Evolutionary conservation across 2,797 vertebrate species (phyloP), one percentile per base, ranked within the genome.

Genomic region (Tragelaphus eurycerus): DNA sequence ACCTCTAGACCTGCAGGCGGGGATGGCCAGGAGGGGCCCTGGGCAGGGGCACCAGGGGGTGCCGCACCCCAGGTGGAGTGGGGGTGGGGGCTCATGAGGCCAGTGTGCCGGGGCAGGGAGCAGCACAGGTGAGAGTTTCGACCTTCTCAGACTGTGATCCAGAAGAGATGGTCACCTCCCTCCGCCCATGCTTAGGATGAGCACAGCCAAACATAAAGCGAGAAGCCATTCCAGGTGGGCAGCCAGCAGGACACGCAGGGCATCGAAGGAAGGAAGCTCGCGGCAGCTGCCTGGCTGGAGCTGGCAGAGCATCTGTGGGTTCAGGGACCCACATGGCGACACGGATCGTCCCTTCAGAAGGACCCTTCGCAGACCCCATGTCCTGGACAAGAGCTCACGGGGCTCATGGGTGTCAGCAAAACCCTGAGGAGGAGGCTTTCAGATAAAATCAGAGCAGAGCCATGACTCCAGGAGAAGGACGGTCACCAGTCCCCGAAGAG

Each of bases 21-120:
- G 21, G 38, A 4, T 2, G 31, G 57, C n/a, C 16, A 0, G 17
- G 46, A 7, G 25, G 62, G 16, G 64, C n/a, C 29, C 29, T 7
- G 59, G 2, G 7, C 6, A 0, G 5, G 12, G 10, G 50, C 2
- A 0, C 43, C 1, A 0, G 0, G 0, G 9, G 5, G 54, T 1
- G 50, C 19, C 17, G 29, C 21, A 25, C 4, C 27, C 76, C 46
- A 29, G 25, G 76, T 48, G 27, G 1, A 15, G 4, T 52, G 23
- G 6, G n/a, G 13, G 1, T 5, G n/a, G 52, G 19, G 57, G 38
- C 59, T 21, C 27, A 6, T 0, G 6, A 27, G 25, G 54, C 59
- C 46, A 27, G 71, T 1, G 4, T 23, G 52, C 54, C 1, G 2
- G 82, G 57, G 43, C 59, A 2, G 1, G 1, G 31, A 4, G 23